These are phyloP conservation scores for Anarrhichthys ocellatus DNA, from an alignment of 2,113 vertebrate genomes.

Conservation along the genomic window DNA sequence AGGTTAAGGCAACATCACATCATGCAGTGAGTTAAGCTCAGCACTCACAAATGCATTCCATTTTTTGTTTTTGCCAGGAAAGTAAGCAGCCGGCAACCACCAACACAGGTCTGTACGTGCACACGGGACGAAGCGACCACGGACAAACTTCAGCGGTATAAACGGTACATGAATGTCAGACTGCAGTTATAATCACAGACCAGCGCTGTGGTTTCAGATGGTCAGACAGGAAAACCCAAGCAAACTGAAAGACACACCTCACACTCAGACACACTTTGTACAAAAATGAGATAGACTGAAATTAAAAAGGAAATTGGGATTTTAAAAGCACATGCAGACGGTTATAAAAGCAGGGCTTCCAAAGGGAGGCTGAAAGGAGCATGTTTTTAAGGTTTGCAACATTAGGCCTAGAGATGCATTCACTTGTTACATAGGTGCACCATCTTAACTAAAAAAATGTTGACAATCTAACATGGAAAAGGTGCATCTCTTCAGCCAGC, in stretches of 20 bases:
- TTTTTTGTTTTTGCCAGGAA: slow-evolving; percentile 13
- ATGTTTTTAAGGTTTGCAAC: slow-evolving; percentile 5
- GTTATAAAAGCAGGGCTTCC: slow-evolving; percentile 31
- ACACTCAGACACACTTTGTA: slow-evolving; percentile 26
- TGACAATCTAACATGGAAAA: slow-evolving; percentile 1
- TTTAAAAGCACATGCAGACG: slow-evolving; percentile 71
- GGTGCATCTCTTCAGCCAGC: slow-evolving; percentile 78
- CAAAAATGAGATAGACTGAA: slow-evolving; percentile 33
- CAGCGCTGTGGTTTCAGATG: slow-evolving; percentile 25
- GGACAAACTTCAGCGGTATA: slow-evolving; percentile 14
- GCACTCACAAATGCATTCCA: slow-evolving; percentile 26
- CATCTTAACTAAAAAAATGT: not conserved
- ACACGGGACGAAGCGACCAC: slow-evolving; percentile 14
- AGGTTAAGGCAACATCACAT: slow-evolving; percentile 36
- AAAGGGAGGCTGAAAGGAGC: slow-evolving; percentile 75
- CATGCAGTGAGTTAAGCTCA: slow-evolving; percentile 71
- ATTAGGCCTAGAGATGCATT: not conserved
- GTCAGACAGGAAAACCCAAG: not conserved
- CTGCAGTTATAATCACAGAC: slow-evolving; percentile 2
- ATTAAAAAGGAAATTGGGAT: slow-evolving; percentile 19
- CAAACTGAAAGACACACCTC: slow-evolving; percentile 30
- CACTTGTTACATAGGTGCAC: slow-evolving; percentile 6
- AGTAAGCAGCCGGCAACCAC: slow-evolving; percentile 31
- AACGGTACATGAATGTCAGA: not conserved
- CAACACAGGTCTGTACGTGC: slow-evolving; percentile 25